Base-by-base conservation (phyloP, 2,113 vertebrate genomes). In the Gymnorhina tibicen region DNA sequence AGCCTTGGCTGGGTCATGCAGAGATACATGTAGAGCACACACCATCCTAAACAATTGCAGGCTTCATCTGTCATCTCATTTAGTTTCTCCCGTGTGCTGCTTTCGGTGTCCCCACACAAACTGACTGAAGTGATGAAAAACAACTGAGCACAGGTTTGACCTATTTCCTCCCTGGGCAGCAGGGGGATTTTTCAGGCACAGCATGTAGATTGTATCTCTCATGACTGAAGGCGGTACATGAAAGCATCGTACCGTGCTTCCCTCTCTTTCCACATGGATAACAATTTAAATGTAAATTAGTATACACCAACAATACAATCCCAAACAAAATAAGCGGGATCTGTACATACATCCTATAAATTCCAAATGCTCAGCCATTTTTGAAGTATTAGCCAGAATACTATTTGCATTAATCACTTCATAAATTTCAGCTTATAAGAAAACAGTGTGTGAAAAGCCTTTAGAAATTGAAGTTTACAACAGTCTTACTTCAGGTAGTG, bases 201-300 rank as follows among this genome's bases (percentile, higher is more conserved):
- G 87, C 28, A 26, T 20, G 39, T 70, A 63, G 85, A 76, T 41
- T 52, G 3, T 46, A 5, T 5, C 46, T 94, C 46, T 84, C 58
- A 81, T 35, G 58, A 89, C 82, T 42, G 83, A 97, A 91, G 73
- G 68, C 10, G 0, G 44, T 62, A 91, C 83, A 87, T 30, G 37
- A 95, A 93, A 56, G 56, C 85, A 72, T 70, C 91, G 47, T 37
- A 68, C 32, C 5, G 16, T 33, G 72, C 73, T 42, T 74, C n/a
- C 41, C 44, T 56, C 79, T 68, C 72, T 47, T 88, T 88, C 85
- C 79, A 94, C 41, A 58, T 56, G 69, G 89, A 63, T 84, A 97
- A 96, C 94, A 96, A 98, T 98, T 92, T 97, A 97, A 97, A 97
- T 97, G 91, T 89, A 97, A 97, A 98, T 97, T 73, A 94, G 93